These are phyloP conservation scores for Paraescarpia echinospica DNA, from an alignment of 1,140 invertebrate genomes.

Conservation along the genomic window DNA sequence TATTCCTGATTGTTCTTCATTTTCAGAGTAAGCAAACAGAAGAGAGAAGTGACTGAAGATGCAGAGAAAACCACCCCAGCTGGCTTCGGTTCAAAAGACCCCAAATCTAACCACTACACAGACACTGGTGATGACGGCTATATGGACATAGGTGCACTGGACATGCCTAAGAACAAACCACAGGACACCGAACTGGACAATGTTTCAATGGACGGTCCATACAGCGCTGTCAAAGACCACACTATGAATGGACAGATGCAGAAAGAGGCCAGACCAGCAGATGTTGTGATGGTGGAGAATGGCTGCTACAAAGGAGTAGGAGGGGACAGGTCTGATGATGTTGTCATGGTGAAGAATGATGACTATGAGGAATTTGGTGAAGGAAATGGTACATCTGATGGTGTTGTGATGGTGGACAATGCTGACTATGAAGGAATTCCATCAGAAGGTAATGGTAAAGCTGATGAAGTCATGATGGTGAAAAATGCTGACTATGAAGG, in stretches of 20 bases:
- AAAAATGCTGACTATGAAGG: not conserved
- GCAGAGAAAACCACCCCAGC: not conserved
- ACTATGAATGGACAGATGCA: not conserved
- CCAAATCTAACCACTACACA: not conserved
- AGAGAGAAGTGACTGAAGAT: not conserved
- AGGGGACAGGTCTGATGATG: not conserved
- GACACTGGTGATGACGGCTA: not conserved
- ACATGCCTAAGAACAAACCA: not conserved
- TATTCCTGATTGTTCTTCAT: too few species aligned
- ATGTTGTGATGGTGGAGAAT: not conserved
- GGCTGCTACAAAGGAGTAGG: not conserved
- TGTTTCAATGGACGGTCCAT: not conserved
- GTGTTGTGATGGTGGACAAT: not conserved
- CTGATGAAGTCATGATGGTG: not conserved
- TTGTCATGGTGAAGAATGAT: not conserved
- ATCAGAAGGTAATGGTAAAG: not conserved
- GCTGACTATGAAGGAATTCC: not conserved
- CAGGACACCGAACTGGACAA: not conserved
- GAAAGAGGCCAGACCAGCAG: not conserved
- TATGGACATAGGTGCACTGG: not conserved
- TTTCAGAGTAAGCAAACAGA: not conserved
- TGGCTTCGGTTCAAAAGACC: not conserved
- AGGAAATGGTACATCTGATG: not conserved
- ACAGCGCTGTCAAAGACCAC: not conserved
- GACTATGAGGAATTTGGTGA: not conserved